phyloP scores from a whole-genome alignment of 2,113 vertebrate genomes.

The Boulengeromyrus knoepffleri region DNA sequence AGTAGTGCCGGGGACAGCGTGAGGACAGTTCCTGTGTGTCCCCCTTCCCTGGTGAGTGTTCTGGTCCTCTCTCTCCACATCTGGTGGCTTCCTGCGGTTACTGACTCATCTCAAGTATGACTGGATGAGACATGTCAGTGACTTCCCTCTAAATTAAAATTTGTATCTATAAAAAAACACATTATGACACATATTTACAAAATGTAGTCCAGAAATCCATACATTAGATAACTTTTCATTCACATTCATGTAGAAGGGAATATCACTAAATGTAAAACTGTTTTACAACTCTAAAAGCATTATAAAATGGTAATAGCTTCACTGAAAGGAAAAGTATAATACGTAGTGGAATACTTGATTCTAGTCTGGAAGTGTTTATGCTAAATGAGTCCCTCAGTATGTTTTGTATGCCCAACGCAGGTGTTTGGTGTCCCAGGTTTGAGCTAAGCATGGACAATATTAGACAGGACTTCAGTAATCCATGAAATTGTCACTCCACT shows the following conservation, averaged over 20 bases:
- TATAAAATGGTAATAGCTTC: neutral
- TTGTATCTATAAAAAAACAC: neutral
- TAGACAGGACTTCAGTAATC: neutral
- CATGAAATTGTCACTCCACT: constrained; percentile 5
- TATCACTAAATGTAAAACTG: neutral
- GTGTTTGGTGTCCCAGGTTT: neutral
- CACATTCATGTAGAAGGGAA: neutral
- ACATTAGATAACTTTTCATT: neutral
- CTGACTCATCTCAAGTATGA: neutral
- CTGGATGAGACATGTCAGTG: neutral
- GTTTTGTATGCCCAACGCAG: neutral
- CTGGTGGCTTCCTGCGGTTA: neutral
- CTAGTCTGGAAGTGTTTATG: neutral
- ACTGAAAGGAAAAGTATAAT: neutral
- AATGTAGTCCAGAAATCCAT: neutral
- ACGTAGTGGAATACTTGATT: too few relatives aligned
- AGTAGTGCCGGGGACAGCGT: neutral
- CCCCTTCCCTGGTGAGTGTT: neutral
- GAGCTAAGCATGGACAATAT: neutral
- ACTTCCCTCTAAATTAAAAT: neutral
- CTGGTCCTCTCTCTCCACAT: neutral
- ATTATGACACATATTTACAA: neutral
- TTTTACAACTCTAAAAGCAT: neutral
- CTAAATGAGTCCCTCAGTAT: constrained; percentile 1
- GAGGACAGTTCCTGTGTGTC: neutral